Conservation (phyloP, 2,888 invertebrate genomes). For the Pteria penguin region DNA sequence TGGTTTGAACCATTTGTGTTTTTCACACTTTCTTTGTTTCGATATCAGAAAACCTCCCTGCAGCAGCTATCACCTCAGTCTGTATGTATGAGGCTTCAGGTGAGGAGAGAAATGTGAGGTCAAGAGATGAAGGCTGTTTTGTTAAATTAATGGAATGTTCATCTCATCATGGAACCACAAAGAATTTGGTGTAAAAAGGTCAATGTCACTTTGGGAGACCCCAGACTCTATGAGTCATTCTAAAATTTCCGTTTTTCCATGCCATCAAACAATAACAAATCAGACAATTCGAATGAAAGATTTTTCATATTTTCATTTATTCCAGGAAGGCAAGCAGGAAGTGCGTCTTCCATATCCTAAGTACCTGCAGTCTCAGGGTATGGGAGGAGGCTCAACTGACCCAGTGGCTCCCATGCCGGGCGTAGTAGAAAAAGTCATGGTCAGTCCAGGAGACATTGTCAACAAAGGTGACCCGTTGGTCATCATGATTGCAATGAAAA, state of each 20-base stretch:
- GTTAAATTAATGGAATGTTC: too few species aligned
- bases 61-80: too few species aligned
- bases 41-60: too few species aligned
- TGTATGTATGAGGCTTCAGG: too few species aligned
- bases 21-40: too few species aligned
- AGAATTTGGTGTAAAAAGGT: too few species aligned
- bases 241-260: background rate
- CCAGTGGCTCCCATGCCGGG: conserved; percentile 97
- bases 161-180: too few species aligned
- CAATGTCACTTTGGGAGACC: too few species aligned
- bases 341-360: conserved; percentile 81
- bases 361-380: conserved; percentile 72
- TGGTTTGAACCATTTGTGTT: too few species aligned
- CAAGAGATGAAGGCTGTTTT: too few species aligned
- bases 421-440: conserved; percentile 93
- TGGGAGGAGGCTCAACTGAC: conserved; percentile 79
- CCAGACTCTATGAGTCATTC: too few species aligned
- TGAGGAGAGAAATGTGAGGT: too few species aligned
- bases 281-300: background rate
- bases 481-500: conserved; percentile 99
- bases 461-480: conserved; percentile 93
- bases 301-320: conserved; percentile 10
- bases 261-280: background rate
- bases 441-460: conserved; percentile 90
- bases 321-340: conserved; percentile 73